Base-by-base conservation (phyloP, 2,797 vertebrate genomes). In the Xenentodon cancila region DNA sequence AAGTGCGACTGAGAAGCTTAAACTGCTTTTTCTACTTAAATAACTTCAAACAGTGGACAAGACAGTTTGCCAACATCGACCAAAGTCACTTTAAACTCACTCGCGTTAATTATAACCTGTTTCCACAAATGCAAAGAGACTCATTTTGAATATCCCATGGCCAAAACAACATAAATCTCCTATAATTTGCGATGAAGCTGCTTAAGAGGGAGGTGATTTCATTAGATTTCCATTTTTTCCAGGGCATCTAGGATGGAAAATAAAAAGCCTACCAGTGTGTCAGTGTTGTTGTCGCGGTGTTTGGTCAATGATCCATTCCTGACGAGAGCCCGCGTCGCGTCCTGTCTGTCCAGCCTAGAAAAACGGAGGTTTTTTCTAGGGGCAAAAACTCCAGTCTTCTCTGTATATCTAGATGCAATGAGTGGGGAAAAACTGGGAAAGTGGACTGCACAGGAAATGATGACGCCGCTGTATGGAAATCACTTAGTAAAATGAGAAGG, bases 371-470 rank as follows among this genome's bases (percentile, higher is more conserved):
- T 59, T 53, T 55, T 57, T 62, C 68, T 79, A 64, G 40, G 78
- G 82, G 79, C 19, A 13, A 82, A 85, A 84, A 75, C 34, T 12
- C 11, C 42, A 63, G 68, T 82, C 79, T 84, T 78, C 79, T 84
- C 82, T 58, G 78, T 72, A 52, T 60, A 75, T 81, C 73, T 84
- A 76, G 64, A 82, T 72, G 77, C 59, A 74, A 64, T 45, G 65
- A 73, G 68, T 46, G 45, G 30, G 45, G n/a, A 34, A 40, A 62
- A 76, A 70, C 37, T 30, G 50, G 45, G 74, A 79, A 80, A 84
- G 74, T 82, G 79, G 88, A 88, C 55, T 84, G 86, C 79, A 84
- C 94, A 95, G 95, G 95, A 96, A 96, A 93, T 72, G 91, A 90
- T 93, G 94, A 94, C 93, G 90, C 80, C 76, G 88, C 86, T 82